Evolutionary conservation across 2,113 vertebrate species (phyloP), one percentile per base, ranked within the genome.

Genomic region (Semnopithecus entellus): DNA sequence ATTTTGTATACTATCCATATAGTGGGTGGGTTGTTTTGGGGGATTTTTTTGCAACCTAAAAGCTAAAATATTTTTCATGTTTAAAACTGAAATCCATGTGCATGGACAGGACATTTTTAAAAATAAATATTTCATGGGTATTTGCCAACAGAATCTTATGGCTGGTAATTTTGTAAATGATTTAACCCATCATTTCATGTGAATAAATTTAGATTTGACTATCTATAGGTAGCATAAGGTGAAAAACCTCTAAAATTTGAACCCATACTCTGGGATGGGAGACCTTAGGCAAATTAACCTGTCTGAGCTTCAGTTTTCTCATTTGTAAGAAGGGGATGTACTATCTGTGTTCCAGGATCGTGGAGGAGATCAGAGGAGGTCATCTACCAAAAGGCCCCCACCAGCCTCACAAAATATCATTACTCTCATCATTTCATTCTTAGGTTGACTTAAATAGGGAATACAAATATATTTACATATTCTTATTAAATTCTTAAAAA

Each of bases 401-500:
- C 11, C 14, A 38, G 20, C 32, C 38, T 55, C 45, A 70, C 7
- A 10, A 30, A 75, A 76, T 57, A 25, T 14, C 30, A 25, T 23
- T 2, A 27, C 13, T n/a, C 27, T 81, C 40, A 8, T 50, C 25
- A 35, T 38, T 64, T 76, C 64, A 38, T 38, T 38, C 45, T 55
- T 70, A 17, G 50, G 59, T 68, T 40, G 45, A 52, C 55, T 94
- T 59, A 48, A 78, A 55, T 57, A 50, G 52, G 50, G 35, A 20
- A 93, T 30, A 23, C 13, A 55, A 59, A 86, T 84, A 43, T 93
- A 87, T 81, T 91, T 81, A 78, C 72, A 94, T 6, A 20, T 43
- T 32, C 84, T 80, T 66, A 59, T 17, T 85, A 52, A 96, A 73
- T 72, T 93, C 45, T 96, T 93, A 83, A 96, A 91, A 91, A 50